A percentile compares a stretch with the other conserved stretches of the same genome.
These are phyloP conservation scores for Brachirus orientalis DNA, from an alignment of 2,113 vertebrate species.

Conservation along the genomic window DNA sequence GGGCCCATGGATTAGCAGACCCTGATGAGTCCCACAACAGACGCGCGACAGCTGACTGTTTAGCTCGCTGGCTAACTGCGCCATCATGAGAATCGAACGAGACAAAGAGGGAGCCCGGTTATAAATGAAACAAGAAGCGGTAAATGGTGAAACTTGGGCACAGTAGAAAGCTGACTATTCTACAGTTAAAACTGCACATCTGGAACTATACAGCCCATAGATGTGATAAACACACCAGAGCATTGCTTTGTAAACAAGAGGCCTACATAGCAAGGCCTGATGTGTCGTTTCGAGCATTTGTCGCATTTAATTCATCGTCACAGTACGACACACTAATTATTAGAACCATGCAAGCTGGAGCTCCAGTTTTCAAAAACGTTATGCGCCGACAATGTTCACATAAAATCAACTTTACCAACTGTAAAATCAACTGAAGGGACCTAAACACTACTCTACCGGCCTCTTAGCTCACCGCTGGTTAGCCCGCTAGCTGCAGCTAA, in stretches of 20 bases:
- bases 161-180: background rate
- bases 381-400: background rate
- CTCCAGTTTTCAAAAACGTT: background rate
- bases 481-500: conserved; percentile 56
- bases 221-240: background rate
- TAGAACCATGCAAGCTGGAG: no score
- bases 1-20: conserved; percentile 2
- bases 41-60: conserved; percentile 22
- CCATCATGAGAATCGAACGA: conserved; percentile 64
- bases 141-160: background rate
- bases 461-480: conserved; percentile 32
- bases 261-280: conserved; percentile 50
- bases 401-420: accelerated
- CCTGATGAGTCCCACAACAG: conserved; percentile 10
- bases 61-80: conserved; percentile 68
- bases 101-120: conserved; percentile 62
- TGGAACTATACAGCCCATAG: background rate
- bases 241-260: conserved; percentile 7
- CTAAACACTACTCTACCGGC: background rate
- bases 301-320: conserved; percentile 15
- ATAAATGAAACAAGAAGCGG: conserved; percentile 16
- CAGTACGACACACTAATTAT: no score
- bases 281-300: conserved; percentile 42
- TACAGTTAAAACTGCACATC: background rate
- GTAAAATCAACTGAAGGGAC: background rate